A percentile compares a stretch with the other conserved stretches of the same genome.
Conservation (phyloP, 2,113 vertebrate genomes). For the Otus sunia region DNA sequence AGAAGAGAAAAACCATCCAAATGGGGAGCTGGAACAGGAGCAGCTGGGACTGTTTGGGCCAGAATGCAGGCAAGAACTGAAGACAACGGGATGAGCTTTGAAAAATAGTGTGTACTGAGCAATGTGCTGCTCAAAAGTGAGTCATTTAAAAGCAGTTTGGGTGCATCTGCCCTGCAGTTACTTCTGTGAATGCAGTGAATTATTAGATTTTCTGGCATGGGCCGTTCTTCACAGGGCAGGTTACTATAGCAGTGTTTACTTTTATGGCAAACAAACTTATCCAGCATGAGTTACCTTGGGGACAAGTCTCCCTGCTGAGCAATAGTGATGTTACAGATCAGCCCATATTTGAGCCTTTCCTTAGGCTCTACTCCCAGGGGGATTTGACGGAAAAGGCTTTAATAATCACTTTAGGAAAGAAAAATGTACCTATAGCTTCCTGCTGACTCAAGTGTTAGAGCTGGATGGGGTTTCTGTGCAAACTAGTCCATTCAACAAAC, state of each 20-base stretch:
- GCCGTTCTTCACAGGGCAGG: neutral
- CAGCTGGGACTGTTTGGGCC: neutral
- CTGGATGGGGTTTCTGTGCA: neutral
- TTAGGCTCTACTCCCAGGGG: neutral
- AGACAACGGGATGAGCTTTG: neutral
- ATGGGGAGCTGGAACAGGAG: neutral
- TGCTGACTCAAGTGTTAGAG: neutral
- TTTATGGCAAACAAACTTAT: slow-evolving; percentile 44
- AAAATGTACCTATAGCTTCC: neutral
- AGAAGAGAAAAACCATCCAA: neutral
- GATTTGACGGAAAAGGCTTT: neutral
- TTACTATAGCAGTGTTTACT: slow-evolving; percentile 66
- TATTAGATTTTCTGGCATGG: neutral
- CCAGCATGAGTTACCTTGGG: neutral
- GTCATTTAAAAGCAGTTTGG: slow-evolving; percentile 1
- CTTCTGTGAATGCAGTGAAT: neutral
- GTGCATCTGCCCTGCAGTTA: slow-evolving; percentile 17
- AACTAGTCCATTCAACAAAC: neutral
- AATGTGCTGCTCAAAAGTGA: neutral
- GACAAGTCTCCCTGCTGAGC: neutral
- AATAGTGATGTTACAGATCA: neutral
- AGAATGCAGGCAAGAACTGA: neutral
- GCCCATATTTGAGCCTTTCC: neutral
- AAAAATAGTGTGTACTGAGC: neutral
- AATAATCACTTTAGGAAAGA: neutral